Base-by-base conservation (phyloP, 2,888 invertebrate species). In the Leucoma salicis region DNA sequence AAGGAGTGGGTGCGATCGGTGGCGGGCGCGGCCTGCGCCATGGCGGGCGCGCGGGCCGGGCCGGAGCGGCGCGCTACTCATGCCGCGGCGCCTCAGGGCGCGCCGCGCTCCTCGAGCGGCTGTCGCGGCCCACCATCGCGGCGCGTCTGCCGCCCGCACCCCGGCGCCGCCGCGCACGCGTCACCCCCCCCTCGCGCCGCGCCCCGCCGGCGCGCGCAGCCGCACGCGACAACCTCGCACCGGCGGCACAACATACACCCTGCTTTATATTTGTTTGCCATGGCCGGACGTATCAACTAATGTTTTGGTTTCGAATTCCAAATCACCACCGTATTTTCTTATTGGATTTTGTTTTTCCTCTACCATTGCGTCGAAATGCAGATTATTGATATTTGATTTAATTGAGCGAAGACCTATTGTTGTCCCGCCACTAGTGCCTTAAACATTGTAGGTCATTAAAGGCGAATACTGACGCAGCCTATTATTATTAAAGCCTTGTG, bases 1-100 rank as follows among this genome's bases (percentile, higher is more conserved):
- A 99, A 99, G 93, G 96, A 97, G 94, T 99, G 99, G 85, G 91
- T 91, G 90, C 90, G 89, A 87, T 91, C 91, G 82, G 91, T 91
- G 91, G 91, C 91, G 89, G 89, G 91, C 88, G 86, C 87, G 88
- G 88, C 88, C 88, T 87, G 89, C 88, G 88, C 88, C 88, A 86
- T 87, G 85, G 86, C 86, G 82, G 86, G 84, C 84, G 87, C 87
- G 76, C 82, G 82, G 84, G 87, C 85, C 88, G 86, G 82, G 86
- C 86, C 84, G 82, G 75, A 82, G 82, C 69, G 75, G 80, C 86
- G 86, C 85, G 84, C 87, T 83, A 84, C 86, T 85, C 88, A 88
- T 87, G 83, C 83, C 85, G 88, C 86, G 87, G 86, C 90, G 90
- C 90, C 88, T 82, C 78, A 76, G 82, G 88, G 90, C 90, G 90